Percentiles rank a stretch among this genome's conserved stretches.
phyloP scores from a whole-genome alignment of 2,797 vertebrate species.

The Spondyliosoma cantharus region DNA sequence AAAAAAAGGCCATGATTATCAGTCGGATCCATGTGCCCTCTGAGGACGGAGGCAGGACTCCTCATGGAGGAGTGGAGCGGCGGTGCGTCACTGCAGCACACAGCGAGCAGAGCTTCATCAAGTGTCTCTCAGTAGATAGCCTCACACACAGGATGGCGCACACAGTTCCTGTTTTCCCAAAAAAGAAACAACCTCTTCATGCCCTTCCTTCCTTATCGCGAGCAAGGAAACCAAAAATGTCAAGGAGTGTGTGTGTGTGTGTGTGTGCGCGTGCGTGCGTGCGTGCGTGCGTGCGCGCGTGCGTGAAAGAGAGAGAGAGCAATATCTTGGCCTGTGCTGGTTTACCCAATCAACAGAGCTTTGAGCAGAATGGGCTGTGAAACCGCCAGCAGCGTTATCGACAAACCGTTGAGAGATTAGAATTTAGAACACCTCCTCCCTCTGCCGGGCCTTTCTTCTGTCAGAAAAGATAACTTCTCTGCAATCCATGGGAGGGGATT shows the following conservation, averaged over 20 bases:
- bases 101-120: background rate
- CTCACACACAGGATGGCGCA: conserved; percentile 1
- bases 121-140: background rate
- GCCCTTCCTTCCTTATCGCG: conserved; percentile 24
- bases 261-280: no score
- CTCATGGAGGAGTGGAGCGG: background rate
- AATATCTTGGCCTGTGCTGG: conserved; percentile 26
- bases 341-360: conserved; percentile 41
- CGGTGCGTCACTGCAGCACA: background rate
- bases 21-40: background rate
- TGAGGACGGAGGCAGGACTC: background rate
- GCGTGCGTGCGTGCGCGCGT: no score
- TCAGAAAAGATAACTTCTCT: conserved; percentile 55
- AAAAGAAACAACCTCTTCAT: conserved; percentile 16
- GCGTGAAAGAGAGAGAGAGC: no score
- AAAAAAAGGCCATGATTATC: conserved; percentile 14
- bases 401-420: conserved; percentile 70
- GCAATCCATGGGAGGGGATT: conserved; percentile 45
- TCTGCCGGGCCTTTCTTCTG: conserved; percentile 56
- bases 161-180: conserved; percentile 6
- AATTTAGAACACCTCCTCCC: conserved; percentile 62
- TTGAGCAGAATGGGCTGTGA: conserved; percentile 48
- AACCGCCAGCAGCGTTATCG: conserved; percentile 59
- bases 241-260: conserved; percentile 22
- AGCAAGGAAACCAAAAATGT: conserved; percentile 6